A percentile compares a stretch with the other conserved stretches of the same genome.
Evolutionary conservation across 2,888 invertebrate species (phyloP).

Genomic region (Anodontia alba): DNA sequence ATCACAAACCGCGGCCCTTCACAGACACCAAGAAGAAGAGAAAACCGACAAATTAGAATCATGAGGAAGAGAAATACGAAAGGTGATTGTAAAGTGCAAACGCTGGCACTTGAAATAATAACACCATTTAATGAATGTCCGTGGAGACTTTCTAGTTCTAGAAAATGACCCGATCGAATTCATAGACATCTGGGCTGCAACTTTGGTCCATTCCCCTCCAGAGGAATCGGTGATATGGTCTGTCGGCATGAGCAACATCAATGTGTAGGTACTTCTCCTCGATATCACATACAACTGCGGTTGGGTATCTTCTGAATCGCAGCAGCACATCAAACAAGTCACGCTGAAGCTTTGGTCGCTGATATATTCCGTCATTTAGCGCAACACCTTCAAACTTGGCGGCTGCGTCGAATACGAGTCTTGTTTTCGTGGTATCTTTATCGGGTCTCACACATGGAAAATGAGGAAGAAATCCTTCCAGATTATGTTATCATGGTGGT

Average conservation of each 20-base stretch:
- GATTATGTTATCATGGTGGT: slow-evolving; percentile 10
- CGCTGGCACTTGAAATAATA: no score
- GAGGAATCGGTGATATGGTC: slow-evolving; percentile 27
- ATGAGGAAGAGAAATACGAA: no score
- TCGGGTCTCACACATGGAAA: slow-evolving; percentile 18
- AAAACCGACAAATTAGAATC: no score
- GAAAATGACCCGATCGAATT: slow-evolving; percentile 49
- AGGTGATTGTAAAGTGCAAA: no score
- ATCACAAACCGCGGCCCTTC: no score
- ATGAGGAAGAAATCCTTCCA: slow-evolving; percentile 31
- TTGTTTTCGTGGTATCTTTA: slow-evolving; percentile 35
- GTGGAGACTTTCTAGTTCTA: slow-evolving; percentile 35
- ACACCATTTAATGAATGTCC: slow-evolving; percentile 44
- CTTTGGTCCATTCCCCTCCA: slow-evolving; percentile 22
- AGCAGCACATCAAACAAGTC: slow-evolving; percentile 54
- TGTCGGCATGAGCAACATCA: slow-evolving; percentile 4
- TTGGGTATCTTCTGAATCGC: slow-evolving; percentile 40
- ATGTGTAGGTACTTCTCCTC: slow-evolving; percentile 40
- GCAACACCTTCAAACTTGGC: slow-evolving; percentile 39
- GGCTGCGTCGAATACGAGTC: slow-evolving; percentile 57
- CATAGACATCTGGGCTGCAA: no score
- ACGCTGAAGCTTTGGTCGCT: slow-evolving; percentile 57
- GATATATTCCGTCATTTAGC: slow-evolving; percentile 37
- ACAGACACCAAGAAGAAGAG: no score
- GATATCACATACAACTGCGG: slow-evolving; percentile 49